Evolutionary conservation across 2,113 vertebrate genomes (phyloP), one percentile per base, ranked within the genome.

Genomic region (Haemorhous mexicanus): DNA sequence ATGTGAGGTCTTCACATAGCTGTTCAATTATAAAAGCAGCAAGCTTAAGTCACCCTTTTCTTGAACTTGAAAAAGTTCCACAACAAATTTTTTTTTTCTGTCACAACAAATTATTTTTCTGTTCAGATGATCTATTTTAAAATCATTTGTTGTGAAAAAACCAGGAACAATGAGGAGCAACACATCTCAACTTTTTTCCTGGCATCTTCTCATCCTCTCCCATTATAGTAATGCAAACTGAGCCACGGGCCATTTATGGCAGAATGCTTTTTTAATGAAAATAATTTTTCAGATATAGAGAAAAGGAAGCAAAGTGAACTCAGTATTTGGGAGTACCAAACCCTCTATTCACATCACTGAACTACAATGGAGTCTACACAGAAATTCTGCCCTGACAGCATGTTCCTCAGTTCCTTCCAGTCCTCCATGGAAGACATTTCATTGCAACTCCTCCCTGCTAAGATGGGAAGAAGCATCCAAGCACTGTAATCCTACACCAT

Each of bases 401-500:
- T 1, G 16, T 32, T 81, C 56, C 79, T 44, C 61, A 84, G 52
- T 8, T 78, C 28, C 47, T 90, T 92, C 73, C 64, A 92, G 55
- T 20, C 77, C 35, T 77, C 47, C 69, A 74, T 9, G 30, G 64
- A 95, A 56, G 80, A 84, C 91, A 95, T 90, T 89, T 88, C 52
- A 89, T 0, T 68, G 66, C 20, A 92, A 84, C 73, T 92, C 89
- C 73, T 92, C 80, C 80, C 86, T 68, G 66, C 73, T 89, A 84
- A 78, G 69, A 84, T 15, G 53, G 53, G 68, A 69, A 91, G 87
- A 85, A 90, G 52, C 69, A 87, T 44, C 93, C 68, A 41, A 22
- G 52, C 33, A 33, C 72, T 94, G 92, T 91, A 95, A 95, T 30
- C 68, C 78, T 92, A 95, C 83, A 96, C 94, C 20, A 0, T 4